These are phyloP conservation scores for Allophyes oxyacanthae DNA, from an alignment of 2,888 invertebrate genomes.

Conservation along the genomic window DNA sequence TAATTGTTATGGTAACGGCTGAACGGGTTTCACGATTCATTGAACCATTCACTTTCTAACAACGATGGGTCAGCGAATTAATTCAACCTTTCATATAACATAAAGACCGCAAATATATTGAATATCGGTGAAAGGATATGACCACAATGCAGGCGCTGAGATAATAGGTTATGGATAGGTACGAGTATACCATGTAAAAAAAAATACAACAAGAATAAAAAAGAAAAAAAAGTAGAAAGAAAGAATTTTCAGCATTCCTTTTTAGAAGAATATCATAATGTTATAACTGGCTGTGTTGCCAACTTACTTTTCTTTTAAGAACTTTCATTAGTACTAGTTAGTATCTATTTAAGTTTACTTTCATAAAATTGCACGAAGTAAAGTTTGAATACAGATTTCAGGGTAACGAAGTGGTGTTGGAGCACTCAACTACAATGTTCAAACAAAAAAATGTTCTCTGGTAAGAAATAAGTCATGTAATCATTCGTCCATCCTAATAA, in stretches of 20 bases:
- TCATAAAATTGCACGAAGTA: not conserved
- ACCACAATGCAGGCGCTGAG: too few relatives aligned
- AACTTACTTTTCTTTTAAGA: not conserved
- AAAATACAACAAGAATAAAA: too few relatives aligned
- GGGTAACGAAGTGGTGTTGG: not conserved
- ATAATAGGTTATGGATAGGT: too few relatives aligned
- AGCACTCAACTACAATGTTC: not conserved
- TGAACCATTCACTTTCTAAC: slow-evolving; percentile 49
- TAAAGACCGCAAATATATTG: slow-evolving; percentile 10
- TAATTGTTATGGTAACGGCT: slow-evolving; percentile 60
- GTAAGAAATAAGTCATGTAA: not conserved
- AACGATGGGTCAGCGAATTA: slow-evolving; percentile 46
- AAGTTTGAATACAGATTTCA: not conserved
- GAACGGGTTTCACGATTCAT: slow-evolving; percentile 59
- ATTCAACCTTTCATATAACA: slow-evolving; percentile 31
- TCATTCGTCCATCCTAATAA: too few relatives aligned
- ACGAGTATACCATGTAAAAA: too few relatives aligned
- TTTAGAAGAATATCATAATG: too few relatives aligned
- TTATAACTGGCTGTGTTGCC: too few relatives aligned
- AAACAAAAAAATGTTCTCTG: not conserved
- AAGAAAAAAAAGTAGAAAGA: too few relatives aligned
- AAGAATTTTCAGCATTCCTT: too few relatives aligned
- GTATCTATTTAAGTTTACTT: slow-evolving; percentile 1
- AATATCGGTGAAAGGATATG: too few relatives aligned
- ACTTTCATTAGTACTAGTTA: not conserved